These are phyloP conservation scores for Himalopsyche anomala DNA, from an alignment of 2,888 invertebrate species.

Conservation along the genomic window DNA sequence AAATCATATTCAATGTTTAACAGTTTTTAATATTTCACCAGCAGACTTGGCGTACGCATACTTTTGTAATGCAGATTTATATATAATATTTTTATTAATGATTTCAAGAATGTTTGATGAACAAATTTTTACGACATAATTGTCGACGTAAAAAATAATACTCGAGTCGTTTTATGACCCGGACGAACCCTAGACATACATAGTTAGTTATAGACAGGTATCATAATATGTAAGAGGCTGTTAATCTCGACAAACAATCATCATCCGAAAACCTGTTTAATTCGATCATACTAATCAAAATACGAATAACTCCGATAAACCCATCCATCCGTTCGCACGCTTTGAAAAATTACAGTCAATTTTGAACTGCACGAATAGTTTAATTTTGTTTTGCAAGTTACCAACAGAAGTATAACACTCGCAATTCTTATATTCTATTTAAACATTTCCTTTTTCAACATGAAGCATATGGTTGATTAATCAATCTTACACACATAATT, in stretches of 20 bases:
- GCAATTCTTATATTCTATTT: too few relatives aligned
- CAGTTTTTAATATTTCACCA: too few relatives aligned
- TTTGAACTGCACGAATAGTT: neutral
- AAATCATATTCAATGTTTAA: too few relatives aligned
- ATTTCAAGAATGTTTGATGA: constrained; percentile 27
- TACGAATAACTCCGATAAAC: constrained; percentile 56
- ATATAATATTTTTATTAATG: constrained; percentile 24
- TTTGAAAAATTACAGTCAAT: constrained; percentile 36
- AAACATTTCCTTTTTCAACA: too few relatives aligned
- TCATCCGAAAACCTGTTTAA: constrained; percentile 59
- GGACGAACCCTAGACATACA: constrained; percentile 35
- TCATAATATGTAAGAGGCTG: constrained; percentile 40
- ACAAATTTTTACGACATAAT: constrained; percentile 43
- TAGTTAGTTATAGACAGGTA: constrained; percentile 32
- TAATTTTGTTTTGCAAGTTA: neutral
- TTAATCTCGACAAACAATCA: constrained; percentile 51
- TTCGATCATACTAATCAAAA: constrained; percentile 58
- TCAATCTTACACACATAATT: too few relatives aligned
- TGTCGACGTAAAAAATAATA: constrained; percentile 27
- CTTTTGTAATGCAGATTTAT: neutral
- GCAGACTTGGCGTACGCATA: too few relatives aligned
- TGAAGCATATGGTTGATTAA: too few relatives aligned
- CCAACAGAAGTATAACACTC: neutral
- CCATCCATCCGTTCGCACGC: constrained; percentile 59
- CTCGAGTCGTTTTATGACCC: constrained; percentile 7